These are phyloP conservation scores for Apodemia zela DNA, from an alignment of 2,888 invertebrate species.

Conservation along the genomic window DNA sequence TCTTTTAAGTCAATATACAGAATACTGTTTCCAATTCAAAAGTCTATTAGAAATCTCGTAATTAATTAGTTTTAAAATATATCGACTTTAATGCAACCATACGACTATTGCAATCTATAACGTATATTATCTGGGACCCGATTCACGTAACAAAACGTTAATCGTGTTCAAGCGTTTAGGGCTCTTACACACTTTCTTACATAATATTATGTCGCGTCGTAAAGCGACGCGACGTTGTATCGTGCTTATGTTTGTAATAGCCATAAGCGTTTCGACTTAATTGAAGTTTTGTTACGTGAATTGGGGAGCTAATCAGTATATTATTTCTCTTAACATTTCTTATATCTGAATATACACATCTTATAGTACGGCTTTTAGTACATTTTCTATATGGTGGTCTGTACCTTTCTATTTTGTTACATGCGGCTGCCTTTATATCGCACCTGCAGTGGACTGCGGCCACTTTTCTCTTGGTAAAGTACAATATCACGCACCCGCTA, in stretches of 20 bases:
- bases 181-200: no score
- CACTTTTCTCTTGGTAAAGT: constrained; percentile 85
- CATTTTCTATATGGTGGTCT: constrained; percentile 40
- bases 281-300: no score
- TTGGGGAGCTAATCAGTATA: neutral
- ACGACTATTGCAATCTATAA: neutral
- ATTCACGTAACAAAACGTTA: no score
- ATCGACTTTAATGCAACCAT: neutral
- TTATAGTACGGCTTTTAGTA: constrained; percentile 2
- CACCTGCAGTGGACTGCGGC: constrained; percentile 83
- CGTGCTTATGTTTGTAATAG: no score
- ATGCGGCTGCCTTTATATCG: constrained; percentile 80
- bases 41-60: neutral
- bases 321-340: neutral
- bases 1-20: neutral
- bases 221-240: no score
- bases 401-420: constrained; percentile 79
- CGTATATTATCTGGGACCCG: neutral
- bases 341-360: neutral
- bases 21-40: neutral
- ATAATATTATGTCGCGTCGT: no score
- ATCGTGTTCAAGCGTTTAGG: no score
- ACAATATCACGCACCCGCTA: constrained; percentile 83
- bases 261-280: no score
- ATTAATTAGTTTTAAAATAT: neutral